Base-by-base conservation (phyloP, 1,140 invertebrate species). In the Lysiphlebus fabarum region DNA sequence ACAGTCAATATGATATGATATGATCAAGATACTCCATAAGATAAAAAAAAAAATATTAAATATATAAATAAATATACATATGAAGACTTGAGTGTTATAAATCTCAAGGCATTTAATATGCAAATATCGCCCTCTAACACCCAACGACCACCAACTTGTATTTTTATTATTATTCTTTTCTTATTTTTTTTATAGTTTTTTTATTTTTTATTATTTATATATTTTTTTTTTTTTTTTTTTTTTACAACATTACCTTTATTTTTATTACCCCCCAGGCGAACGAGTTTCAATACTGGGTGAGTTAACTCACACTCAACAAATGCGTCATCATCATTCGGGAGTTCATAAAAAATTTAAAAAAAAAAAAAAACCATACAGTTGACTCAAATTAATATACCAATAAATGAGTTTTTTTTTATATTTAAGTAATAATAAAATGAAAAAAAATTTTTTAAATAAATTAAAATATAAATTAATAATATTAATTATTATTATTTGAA, bases 41-140 rank as follows among this genome's bases (percentile, higher is more conserved):
- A n/a, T 45, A 45, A 44, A 4, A 12, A 11, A 12, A 11, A 14
- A 12, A n/a, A n/a, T 1, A 44, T 26, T n/a, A n/a, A n/a, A 26
- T 4, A 26, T 26, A 26, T 26, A 4, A 26, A 26, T 38, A 36
- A 36, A 7, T 33, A 49, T n/a, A n/a, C n/a, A n/a, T 3, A 38
- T 51, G 0, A 10, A 51, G 37, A 43, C 58, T 62, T 65, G 59
- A 67, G 53, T 67, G 75, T 77, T 79, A 77, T 79, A 79, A 78
- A 78, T 79, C 77, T 74, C 66, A 64, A 77, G 70, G 74, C 76
- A 72, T 78, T 78, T 79, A 78, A 79, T 79, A 78, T 79, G 76
- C 70, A 79, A 79, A 79, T 79, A 67, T 66, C 65, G 50, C 56
- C 49, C 43, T 51, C 56, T 56, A 51, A 48, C 51, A 64, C 59